These are phyloP conservation scores for Parambassis ranga DNA, from an alignment of 2,797 vertebrate genomes.

Conservation along the genomic window DNA sequence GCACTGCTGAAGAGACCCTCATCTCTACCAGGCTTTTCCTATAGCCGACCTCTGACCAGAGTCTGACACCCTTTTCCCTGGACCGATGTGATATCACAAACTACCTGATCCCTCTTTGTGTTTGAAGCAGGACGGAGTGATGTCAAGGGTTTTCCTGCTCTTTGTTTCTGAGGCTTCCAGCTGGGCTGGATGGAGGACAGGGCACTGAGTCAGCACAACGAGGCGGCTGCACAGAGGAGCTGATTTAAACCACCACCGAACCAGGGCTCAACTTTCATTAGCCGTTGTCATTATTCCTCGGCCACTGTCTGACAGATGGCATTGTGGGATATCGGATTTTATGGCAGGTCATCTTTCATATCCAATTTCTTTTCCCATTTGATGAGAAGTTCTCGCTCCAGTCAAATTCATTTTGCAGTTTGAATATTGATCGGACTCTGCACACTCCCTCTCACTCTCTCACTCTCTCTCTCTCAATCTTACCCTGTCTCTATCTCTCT, in stretches of 20 bases:
- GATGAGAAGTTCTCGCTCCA: conserved; percentile 81
- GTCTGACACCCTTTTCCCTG: neutral
- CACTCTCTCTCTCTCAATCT: conserved; percentile 14
- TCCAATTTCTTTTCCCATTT: conserved; percentile 84
- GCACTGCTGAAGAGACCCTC: neutral
- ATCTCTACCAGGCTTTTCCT: neutral
- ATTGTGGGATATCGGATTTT: conserved; percentile 84
- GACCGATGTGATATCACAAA: neutral
- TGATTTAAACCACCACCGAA: conserved; percentile 80
- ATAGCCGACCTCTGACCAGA: conserved; percentile 10
- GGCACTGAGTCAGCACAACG: conserved; percentile 73
- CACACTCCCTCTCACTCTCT: conserved; percentile 1
- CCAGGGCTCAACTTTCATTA: conserved; percentile 83
- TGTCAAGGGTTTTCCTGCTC: conserved; percentile 23
- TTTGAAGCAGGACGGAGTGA: conserved; percentile 19
- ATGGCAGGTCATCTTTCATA: conserved; percentile 85
- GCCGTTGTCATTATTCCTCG: conserved; percentile 77
- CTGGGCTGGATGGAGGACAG: conserved; percentile 48
- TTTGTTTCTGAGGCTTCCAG: conserved; percentile 42
- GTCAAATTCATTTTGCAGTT: conserved; percentile 85
- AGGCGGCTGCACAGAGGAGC: conserved; percentile 44
- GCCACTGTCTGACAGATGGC: conserved; percentile 81
- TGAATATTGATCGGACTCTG: conserved; percentile 80
- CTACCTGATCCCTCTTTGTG: neutral
- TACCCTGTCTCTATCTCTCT: neutral